Conservation (phyloP, 2,888 invertebrate species). For the Monochamus alternatus region DNA sequence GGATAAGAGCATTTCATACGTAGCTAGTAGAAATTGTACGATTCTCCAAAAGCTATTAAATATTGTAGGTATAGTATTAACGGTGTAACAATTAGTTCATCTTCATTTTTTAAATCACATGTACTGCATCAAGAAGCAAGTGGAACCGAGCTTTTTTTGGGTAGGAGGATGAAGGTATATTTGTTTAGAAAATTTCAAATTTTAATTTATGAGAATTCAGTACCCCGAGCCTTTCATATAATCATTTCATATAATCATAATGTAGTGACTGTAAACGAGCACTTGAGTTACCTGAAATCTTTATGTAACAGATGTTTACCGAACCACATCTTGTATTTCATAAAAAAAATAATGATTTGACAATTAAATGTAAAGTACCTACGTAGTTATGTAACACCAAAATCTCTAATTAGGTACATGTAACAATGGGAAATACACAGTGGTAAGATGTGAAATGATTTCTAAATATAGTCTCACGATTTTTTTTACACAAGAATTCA, state of each 20-base stretch:
- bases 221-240: neutral
- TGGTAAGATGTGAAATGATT: neutral
- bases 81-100: slow-evolving; percentile 18
- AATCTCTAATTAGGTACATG: neutral
- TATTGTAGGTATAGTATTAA: slow-evolving; percentile 12
- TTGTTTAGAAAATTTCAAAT: too few relatives aligned
- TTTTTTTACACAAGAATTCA: too few relatives aligned
- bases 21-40: slow-evolving; percentile 26
- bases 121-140: neutral
- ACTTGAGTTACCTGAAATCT: too few relatives aligned
- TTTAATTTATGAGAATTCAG: too few relatives aligned
- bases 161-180: too few relatives aligned
- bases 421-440: neutral
- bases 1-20: neutral
- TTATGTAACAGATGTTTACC: too few relatives aligned
- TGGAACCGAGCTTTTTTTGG: neutral
- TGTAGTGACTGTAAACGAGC: too few relatives aligned
- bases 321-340: too few relatives aligned
- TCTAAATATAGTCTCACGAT: neutral
- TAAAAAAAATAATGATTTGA: too few relatives aligned
- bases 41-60: slow-evolving; percentile 24
- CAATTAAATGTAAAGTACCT: neutral
- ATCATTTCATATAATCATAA: neutral
- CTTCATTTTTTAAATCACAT: slow-evolving; percentile 25
- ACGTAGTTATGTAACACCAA: neutral